Percentiles rank a stretch among this genome's conserved stretches.
These are phyloP conservation scores for Nasonia vitripennis DNA, from an alignment of 1,140 invertebrate genomes.

Conservation along the genomic window DNA sequence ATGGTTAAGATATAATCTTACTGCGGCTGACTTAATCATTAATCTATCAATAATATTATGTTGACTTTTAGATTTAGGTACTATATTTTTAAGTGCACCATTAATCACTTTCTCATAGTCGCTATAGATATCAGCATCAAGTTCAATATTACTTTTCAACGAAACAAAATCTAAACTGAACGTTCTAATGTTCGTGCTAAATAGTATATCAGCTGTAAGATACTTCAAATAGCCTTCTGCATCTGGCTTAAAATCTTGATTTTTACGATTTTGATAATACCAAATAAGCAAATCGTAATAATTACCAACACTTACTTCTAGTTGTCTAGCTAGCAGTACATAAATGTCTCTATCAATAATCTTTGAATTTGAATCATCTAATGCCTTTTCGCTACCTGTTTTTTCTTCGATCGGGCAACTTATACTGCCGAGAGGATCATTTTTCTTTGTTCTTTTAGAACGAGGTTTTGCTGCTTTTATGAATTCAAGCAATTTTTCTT, in stretches of 20 bases:
- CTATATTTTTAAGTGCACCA: neutral
- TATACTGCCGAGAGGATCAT: neutral
- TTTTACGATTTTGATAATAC: neutral
- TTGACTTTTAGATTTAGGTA: neutral
- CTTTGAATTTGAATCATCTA: neutral
- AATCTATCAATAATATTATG: neutral
- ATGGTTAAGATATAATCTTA: neutral
- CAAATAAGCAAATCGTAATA: neutral
- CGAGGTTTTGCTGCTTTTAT: neutral
- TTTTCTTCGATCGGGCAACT: neutral
- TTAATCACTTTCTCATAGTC: neutral
- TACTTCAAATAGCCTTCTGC: neutral
- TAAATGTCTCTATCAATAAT: neutral
- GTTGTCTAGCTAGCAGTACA: neutral
- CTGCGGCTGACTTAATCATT: neutral
- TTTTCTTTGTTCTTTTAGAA: neutral
- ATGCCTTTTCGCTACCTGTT: neutral
- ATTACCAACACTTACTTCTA: neutral
- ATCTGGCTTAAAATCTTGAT: neutral
- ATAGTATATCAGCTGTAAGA: neutral
- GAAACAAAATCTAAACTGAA: neutral
- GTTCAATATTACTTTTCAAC: neutral
- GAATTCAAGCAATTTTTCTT: neutral
- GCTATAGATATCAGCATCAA: neutral
- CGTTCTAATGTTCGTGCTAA: neutral